A percentile compares a stretch with the other conserved stretches of the same genome.
Evolutionary conservation across 2,113 vertebrate species (phyloP).

Genomic region (Percopsis transmontana): DNA sequence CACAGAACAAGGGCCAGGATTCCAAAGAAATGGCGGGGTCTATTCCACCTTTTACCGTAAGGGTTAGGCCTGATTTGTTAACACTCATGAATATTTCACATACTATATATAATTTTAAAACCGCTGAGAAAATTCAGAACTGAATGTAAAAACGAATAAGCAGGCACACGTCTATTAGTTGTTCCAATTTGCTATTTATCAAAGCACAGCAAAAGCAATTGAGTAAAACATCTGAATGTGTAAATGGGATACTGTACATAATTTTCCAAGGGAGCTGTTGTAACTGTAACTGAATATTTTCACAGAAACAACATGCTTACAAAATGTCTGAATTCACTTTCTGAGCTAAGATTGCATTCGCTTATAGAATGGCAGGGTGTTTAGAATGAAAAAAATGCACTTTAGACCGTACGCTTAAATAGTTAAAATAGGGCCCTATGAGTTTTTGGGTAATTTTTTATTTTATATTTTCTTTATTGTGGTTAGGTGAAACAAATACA

Average conservation of each 20-base stretch:
- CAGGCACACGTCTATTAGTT: conserved; percentile 12
- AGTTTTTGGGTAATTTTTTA: too few species aligned
- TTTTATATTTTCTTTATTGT: too few species aligned
- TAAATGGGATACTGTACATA: conserved; percentile 38
- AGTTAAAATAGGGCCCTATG: too few species aligned
- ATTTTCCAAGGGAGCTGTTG: conserved; percentile 11
- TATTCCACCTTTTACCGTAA: conserved; percentile 14
- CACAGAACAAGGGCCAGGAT: conserved; percentile 11
- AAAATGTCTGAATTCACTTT: conserved; percentile 26
- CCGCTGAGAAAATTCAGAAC: conserved; percentile 44
- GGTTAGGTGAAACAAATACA: too few species aligned
- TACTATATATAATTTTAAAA: too few species aligned
- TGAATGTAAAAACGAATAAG: conserved; percentile 43
- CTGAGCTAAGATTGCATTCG: conserved; percentile 17
- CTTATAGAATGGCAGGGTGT: conserved; percentile 24
- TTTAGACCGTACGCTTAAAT: too few species aligned
- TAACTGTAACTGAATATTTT: conserved; percentile 35
- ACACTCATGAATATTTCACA: conserved; percentile 44
- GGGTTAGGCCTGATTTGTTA: conserved; percentile 4
- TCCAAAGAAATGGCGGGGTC: conserved; percentile 26
- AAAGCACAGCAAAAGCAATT: conserved; percentile 14
- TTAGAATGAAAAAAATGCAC: too few species aligned
- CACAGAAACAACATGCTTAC: conserved; percentile 18
- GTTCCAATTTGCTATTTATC: conserved; percentile 53
- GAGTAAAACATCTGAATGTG: conserved; percentile 41